Base-by-base conservation (phyloP, 2,113 vertebrate species). In the Nematolebias whitei region DNA sequence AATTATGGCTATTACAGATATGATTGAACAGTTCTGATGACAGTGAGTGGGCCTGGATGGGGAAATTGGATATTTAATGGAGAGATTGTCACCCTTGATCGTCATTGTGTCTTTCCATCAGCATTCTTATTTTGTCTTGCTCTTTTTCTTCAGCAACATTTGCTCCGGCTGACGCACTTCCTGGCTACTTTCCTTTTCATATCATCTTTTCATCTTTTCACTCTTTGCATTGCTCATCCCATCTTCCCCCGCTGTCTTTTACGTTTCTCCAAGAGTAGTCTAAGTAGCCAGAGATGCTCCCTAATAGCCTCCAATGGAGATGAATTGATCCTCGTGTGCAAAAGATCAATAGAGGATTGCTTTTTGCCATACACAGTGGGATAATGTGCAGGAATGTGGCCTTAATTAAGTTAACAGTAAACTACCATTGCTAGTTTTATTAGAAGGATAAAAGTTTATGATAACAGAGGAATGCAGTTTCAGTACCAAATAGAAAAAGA, bases 251-350 rank as follows among this genome's bases (percentile, higher is more conserved):
- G 24, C 69, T n/a, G 44, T 71, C 83, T 23, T 57, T 51, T 43
- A 61, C 79, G 79, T 77, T 63, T 82, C 82, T 70, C 78, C 0
- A 23, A 87, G 84, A 65, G 63, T 26, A 54, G 75, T 41, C 77
- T 88, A 88, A 88, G 83, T 85, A 88, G 87, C 85, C 89, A 86
- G 87, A 90, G 88, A 90, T 89, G 87, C 76, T 87, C 84, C 82
- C 80, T 90, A 90, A 90, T 90, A 88, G 89, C 80, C 78, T 89
- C 83, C 86, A 87, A 89, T 89, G 86, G 86, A 89, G 88, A 90
- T 89, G 79, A 90, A 90, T 89, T 87, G 89, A 90, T 90, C 77
- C 68, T 73, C 61, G 80, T 71, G 80, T 50, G 74, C 84, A 87
- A 64, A 39, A 43, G 82, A 90, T 90, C 89, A 58, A 90, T 90